These are phyloP conservation scores for Gambusia holbrooki DNA, from an alignment of 2,113 vertebrate genomes.

Conservation along the genomic window DNA sequence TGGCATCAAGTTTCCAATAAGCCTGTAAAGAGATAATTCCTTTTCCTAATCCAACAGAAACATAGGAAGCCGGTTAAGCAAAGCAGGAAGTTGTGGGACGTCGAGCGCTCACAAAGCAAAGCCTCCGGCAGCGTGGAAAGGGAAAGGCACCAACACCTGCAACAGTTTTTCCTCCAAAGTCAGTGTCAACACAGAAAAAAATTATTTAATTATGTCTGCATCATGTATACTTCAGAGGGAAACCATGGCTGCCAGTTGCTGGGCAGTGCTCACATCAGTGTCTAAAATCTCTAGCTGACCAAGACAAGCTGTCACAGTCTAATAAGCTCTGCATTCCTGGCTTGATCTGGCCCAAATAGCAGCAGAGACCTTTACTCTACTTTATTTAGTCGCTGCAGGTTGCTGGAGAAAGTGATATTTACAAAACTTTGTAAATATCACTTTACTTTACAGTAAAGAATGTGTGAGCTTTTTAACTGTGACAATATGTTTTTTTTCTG, in stretches of 20 bases:
- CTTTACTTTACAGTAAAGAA: no score
- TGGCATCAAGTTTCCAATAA: slow-evolving; percentile 51
- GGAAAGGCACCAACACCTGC: slow-evolving; percentile 37
- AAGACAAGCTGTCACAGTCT: slow-evolving; percentile 66
- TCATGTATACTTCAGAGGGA: slow-evolving; percentile 4
- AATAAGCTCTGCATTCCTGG: slow-evolving; percentile 68
- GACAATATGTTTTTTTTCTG: neutral
- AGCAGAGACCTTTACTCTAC: slow-evolving; percentile 31
- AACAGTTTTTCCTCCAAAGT: slow-evolving; percentile 2
- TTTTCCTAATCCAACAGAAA: slow-evolving; percentile 49
- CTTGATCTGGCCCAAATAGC: slow-evolving; percentile 56
- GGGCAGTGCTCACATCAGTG: slow-evolving; percentile 53
- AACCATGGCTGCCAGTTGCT: slow-evolving; percentile 49
- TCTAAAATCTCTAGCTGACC: slow-evolving; percentile 60
- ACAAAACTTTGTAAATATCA: neutral
- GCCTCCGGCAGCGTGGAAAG: slow-evolving; percentile 32
- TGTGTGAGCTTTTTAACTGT: neutral
- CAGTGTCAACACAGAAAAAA: slow-evolving; percentile 15
- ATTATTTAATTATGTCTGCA: slow-evolving; percentile 1
- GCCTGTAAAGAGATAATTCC: slow-evolving; percentile 35
- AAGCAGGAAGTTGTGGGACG: slow-evolving; percentile 54
- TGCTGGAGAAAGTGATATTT: neutral
- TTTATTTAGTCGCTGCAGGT: slow-evolving; percentile 2
- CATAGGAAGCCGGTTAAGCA: slow-evolving; percentile 62
- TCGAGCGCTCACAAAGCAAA: slow-evolving; percentile 29